Evolutionary conservation across 2,888 invertebrate genomes (phyloP), one percentile per base, ranked within the genome.

Genomic region (Andricus curvator): DNA sequence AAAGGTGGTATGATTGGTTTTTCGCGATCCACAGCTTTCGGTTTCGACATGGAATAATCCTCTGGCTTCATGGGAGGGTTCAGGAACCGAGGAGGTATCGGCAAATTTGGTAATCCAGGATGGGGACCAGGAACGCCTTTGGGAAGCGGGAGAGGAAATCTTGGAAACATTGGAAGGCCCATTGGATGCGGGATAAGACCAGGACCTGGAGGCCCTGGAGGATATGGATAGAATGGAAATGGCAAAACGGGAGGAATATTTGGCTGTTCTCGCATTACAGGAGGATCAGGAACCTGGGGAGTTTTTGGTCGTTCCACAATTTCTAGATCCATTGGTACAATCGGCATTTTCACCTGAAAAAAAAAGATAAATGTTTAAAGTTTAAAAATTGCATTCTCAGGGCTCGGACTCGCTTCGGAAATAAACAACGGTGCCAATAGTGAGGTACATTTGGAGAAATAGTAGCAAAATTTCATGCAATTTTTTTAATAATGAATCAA

Each of bases 181-280:
- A 95, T 92, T 60, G 94, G 94, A 13, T 94, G 93, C 6, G 95
- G 95, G 88, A 96, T 95, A 68, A 96, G 93, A 51, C 96, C 95
- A 20, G 95, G 95, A 0, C 95, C 95, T 41, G 91, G 89, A 67
- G 91, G 29, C 1, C 29, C 91, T 13, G 91, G 85, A 44, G 91
- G 85, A 44, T 15, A 44, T 44, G 93, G 90, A 25, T 93, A 92
- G 82, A 93, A 93, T 3, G 93, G 93, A 65, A 92, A 94, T 81
- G 89, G 94, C 92, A 90, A 93, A 89, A 87, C 93, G 91, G 89
- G 94, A 87, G 86, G 94, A 93, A 93, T 94, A 94, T 62, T 94
- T 4, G 80, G 66, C 93, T 88, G 82, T 78, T 91, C 91, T 83
- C 88, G 87, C 22, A 85, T 85, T 25, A 83, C 66, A 8, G 89